Percentiles rank a stretch among this genome's conserved stretches.
phyloP scores from a whole-genome alignment of 2,888 invertebrate genomes.

The Spodoptera exigua region DNA sequence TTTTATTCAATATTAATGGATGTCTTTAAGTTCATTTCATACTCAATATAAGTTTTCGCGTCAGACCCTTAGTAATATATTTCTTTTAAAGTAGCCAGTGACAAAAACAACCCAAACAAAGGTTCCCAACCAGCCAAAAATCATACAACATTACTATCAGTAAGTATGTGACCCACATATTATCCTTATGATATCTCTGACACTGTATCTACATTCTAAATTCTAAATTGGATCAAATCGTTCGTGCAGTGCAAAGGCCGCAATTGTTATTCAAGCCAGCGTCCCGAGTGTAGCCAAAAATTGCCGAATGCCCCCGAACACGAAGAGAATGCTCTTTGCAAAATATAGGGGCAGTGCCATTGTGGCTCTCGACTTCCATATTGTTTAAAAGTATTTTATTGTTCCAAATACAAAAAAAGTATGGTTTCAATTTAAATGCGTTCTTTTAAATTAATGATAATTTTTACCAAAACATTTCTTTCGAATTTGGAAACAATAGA shows the following conservation, averaged over 20 bases:
- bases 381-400: constrained; percentile 14
- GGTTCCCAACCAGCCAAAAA: no score
- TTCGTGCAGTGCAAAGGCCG: constrained; percentile 57
- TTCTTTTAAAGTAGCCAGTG: no score
- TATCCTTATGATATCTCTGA: constrained; percentile 31
- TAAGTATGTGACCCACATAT: no score
- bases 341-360: constrained; percentile 12
- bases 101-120: no score
- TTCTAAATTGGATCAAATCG: constrained; percentile 57
- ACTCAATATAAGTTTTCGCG: no score
- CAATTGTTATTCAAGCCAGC: constrained; percentile 66
- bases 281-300: constrained; percentile 53
- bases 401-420: constrained; percentile 11
- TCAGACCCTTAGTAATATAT: no score
- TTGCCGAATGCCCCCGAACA: constrained; percentile 48
- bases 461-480: no score
- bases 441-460: no score
- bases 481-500: no score
- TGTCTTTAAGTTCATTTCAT: no score
- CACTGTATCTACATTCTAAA: constrained; percentile 46
- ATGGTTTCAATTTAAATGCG: constrained; percentile 1
- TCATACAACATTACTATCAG: no score
- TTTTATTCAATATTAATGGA: no score
- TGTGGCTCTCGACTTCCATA: neutral
- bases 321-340: constrained; percentile 16